Percentiles rank a stretch among this genome's conserved stretches.
These are phyloP conservation scores for Xyrichtys novacula DNA, from an alignment of 2,797 vertebrate genomes.

Conservation along the genomic window DNA sequence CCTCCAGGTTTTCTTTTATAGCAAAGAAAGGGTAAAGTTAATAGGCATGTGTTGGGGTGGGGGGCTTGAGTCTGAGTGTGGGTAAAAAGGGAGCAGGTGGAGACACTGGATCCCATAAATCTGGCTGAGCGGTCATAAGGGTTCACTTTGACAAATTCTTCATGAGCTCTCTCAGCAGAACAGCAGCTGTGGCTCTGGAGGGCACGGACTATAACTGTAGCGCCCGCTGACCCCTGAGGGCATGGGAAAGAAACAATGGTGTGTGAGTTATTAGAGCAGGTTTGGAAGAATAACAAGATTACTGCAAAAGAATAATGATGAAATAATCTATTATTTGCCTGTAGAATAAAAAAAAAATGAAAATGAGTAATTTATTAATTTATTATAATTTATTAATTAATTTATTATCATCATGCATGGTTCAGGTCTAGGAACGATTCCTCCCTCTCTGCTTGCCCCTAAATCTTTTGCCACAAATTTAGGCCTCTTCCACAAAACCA, in stretches of 20 bases:
- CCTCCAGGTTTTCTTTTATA: slow-evolving; percentile 12
- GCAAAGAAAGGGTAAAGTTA: slow-evolving; percentile 26
- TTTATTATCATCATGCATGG: too few relatives aligned
- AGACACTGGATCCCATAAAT: slow-evolving; percentile 52
- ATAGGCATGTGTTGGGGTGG: slow-evolving; percentile 7
- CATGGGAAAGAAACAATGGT: background rate
- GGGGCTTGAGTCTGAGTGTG: background rate
- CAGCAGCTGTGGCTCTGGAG: slow-evolving; percentile 60
- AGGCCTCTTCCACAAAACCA: too few relatives aligned
- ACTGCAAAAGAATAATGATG: background rate
- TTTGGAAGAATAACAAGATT: slow-evolving; percentile 10
- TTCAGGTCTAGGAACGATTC: too few relatives aligned
- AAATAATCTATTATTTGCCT: background rate
- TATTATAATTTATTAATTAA: too few relatives aligned
- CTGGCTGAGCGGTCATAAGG: slow-evolving; percentile 42
- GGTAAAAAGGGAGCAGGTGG: slow-evolving; percentile 47
- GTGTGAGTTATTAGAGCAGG: slow-evolving; percentile 18
- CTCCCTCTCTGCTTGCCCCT: too few relatives aligned
- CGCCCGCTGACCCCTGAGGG: slow-evolving; percentile 18
- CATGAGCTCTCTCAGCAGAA: slow-evolving; percentile 51
- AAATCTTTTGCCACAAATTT: too few relatives aligned
- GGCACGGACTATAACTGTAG: slow-evolving; percentile 46
- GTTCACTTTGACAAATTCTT: slow-evolving; percentile 63
- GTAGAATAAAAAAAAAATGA: background rate
- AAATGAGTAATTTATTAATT: too few relatives aligned